Evolutionary conservation across 2,797 vertebrate species (phyloP).

Genomic region (Poliocrania exsul): DNA sequence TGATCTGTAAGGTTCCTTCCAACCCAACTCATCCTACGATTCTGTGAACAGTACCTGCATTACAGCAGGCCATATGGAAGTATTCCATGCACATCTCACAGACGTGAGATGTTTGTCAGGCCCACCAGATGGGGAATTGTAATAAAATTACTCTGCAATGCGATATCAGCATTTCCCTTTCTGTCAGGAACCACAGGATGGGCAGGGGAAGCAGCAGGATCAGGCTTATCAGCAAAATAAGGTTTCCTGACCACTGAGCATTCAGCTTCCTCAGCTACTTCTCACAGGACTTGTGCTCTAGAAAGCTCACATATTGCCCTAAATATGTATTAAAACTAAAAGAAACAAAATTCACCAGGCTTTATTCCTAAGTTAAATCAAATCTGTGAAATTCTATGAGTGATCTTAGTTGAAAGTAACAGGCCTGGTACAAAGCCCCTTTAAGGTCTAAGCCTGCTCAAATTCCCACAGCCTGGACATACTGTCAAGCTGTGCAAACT

Average conservation of each 20-base stretch:
- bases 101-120: background rate
- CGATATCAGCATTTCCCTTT: background rate
- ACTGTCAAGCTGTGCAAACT: background rate
- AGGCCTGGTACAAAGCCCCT: background rate
- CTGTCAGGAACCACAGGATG: accelerated
- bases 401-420: background rate
- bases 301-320: background rate
- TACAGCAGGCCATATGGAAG: background rate
- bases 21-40: background rate
- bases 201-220: background rate
- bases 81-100: background rate
- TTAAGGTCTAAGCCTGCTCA: background rate
- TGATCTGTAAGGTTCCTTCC: background rate
- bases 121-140: background rate
- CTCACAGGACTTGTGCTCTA: background rate
- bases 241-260: background rate
- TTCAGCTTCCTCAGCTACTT: background rate
- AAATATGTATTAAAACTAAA: background rate
- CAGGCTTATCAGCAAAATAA: background rate
- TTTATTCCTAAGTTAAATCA: background rate
- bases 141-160: background rate
- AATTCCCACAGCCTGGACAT: background rate
- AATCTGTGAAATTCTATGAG: background rate
- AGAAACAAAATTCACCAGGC: background rate
- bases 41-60: background rate